Conservation (phyloP, 2,797 vertebrate genomes). For the Xiphorhynchus erythropygius region DNA sequence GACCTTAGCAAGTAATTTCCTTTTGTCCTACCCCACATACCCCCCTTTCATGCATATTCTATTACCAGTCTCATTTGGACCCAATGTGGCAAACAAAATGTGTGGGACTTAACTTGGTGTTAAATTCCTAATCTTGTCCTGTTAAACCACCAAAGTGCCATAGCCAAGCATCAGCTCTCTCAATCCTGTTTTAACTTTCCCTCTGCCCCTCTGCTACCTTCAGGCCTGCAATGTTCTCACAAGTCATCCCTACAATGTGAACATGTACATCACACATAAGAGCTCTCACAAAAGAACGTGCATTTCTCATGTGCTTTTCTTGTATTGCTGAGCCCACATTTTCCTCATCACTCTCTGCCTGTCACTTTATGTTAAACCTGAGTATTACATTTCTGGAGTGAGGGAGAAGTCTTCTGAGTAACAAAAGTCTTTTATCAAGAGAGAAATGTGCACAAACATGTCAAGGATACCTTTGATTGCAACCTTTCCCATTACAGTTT, state of each 20-base stretch:
- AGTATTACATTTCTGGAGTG: background rate
- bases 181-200: background rate
- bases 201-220: background rate
- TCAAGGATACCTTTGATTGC: background rate
- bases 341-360: background rate
- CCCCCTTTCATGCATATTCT: background rate
- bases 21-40: background rate
- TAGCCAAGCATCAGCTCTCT: background rate
- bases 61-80: background rate
- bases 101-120: background rate
- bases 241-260: background rate
- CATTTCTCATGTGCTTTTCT: background rate
- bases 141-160: background rate
- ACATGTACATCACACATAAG: background rate
- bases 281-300: accelerated
- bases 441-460: background rate
- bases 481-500: background rate
- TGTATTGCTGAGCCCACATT: background rate
- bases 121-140: background rate
- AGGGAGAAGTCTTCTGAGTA: background rate
- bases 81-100: background rate
- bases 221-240: background rate
- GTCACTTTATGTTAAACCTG: background rate
- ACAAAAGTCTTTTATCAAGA: background rate
- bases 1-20: background rate